Base-by-base conservation (phyloP, 2,797 vertebrate genomes). In the Nannoperca australis region DNA sequence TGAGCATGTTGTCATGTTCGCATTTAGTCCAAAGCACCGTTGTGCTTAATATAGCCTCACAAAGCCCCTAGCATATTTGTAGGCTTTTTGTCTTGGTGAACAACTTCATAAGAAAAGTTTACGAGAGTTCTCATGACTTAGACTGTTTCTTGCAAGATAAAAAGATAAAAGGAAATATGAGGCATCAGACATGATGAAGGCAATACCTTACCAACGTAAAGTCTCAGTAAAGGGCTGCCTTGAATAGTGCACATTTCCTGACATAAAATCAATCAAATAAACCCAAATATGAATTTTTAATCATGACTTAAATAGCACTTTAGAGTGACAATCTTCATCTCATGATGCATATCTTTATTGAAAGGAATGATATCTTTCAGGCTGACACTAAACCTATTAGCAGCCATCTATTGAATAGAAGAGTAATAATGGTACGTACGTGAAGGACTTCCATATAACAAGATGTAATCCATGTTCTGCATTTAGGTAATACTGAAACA, bases 381-480 rank as follows among this genome's bases (percentile, higher is more conserved):
- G 51, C 40, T 74, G 70, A 76, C 79, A 76, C n/a, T 58, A 44
- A 82, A 81, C 36, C 71, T 61, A 78, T 84, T 73, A 82, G 75
- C 47, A n/a, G 49, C 4, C 27, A 42, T 62, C n/a, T 70, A 70
- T 76, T 71, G 50, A 82, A 62, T 54, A 66, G 53, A 27, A 30
- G 62, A 68, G 55, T 20, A 54, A 70, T 74, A 50, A 73, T 70
- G 64, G 81, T 63, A 36, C 50, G 36, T 22, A 24, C 68, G 67
- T 54, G 77, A 82, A 79, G 55, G 63, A 59, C 62, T 51, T 80
- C 8, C 60, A 20, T 44, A 15, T 50, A n/a, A 74, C 58, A 54
- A 72, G 79, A 69, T 68, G 59, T 55, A 61, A 84, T 66, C 59
- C 12, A 30, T 44, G 44, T 24, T 51, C 45, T 36, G 20, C 22